phyloP scores from a whole-genome alignment of 2,113 vertebrate genomes.

The Heterotis niloticus region DNA sequence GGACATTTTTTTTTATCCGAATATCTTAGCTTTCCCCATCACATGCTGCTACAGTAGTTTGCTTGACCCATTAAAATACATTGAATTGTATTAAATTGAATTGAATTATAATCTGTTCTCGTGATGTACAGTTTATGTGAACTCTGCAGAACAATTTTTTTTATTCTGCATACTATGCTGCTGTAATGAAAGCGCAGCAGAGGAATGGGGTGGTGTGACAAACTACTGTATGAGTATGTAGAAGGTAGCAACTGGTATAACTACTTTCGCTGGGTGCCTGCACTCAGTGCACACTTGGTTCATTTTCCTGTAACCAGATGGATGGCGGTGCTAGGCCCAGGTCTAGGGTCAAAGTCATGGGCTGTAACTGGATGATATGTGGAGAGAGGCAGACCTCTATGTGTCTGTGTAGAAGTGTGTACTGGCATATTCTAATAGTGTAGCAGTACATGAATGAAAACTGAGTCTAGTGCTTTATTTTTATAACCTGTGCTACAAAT shows the following conservation, averaged over 20 bases:
- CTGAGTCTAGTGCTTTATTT: background rate
- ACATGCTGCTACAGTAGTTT: constrained; percentile 62
- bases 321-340: constrained; percentile 44
- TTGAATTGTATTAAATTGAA: no score
- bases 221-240: no score
- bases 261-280: no score
- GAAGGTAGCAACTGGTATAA: no score
- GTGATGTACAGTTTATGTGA: no score
- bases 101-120: no score
- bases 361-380: constrained; percentile 52
- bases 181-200: no score
- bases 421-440: background rate
- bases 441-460: background rate
- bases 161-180: no score
- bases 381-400: no score
- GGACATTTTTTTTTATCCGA: constrained; percentile 28
- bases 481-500: background rate
- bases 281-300: constrained; percentile 40
- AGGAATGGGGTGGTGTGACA: no score
- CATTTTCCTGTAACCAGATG: constrained; percentile 50
- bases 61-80: constrained; percentile 60
- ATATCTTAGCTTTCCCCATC: constrained; percentile 54
- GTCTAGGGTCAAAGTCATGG: constrained; percentile 51
- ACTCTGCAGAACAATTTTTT: no score
- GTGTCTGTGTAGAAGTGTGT: background rate